phyloP scores from a whole-genome alignment of 2,888 invertebrate species.

The Malacosoma neustria region DNA sequence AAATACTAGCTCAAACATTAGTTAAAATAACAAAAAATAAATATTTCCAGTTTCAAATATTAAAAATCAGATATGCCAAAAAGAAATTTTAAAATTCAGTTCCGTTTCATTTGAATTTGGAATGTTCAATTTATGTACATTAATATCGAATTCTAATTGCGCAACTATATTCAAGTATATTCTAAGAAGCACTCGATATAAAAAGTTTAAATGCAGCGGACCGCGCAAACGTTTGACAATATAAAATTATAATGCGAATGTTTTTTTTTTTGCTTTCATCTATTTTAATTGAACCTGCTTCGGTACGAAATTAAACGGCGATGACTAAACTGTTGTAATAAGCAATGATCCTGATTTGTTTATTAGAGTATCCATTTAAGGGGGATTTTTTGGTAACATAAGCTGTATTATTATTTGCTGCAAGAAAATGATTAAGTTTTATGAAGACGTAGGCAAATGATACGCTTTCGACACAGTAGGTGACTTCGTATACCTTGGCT shows the following conservation, averaged over 20 bases:
- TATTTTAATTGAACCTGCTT: constrained; percentile 38
- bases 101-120: constrained; percentile 16
- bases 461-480: no score
- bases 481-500: no score
- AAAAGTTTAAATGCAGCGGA: constrained; percentile 45
- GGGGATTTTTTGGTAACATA: no score
- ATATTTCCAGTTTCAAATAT: no score
- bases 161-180: constrained; percentile 37
- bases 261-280: constrained; percentile 42
- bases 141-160: constrained; percentile 26
- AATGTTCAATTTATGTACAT: constrained; percentile 18
- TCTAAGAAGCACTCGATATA: constrained; percentile 30
- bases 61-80: no score
- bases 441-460: no score
- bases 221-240: constrained; percentile 39
- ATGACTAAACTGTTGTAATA: constrained; percentile 3
- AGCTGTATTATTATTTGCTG: no score
- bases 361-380: no score
- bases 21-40: no score
- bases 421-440: no score
- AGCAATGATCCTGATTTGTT: no score
- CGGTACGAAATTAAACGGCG: constrained; percentile 10
- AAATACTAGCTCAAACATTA: no score
- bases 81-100: constrained; percentile 9
- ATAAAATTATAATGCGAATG: constrained; percentile 39